Evolutionary conservation across 2,113 vertebrate genomes (phyloP).

Genomic region (Notiomystis cincta): DNA sequence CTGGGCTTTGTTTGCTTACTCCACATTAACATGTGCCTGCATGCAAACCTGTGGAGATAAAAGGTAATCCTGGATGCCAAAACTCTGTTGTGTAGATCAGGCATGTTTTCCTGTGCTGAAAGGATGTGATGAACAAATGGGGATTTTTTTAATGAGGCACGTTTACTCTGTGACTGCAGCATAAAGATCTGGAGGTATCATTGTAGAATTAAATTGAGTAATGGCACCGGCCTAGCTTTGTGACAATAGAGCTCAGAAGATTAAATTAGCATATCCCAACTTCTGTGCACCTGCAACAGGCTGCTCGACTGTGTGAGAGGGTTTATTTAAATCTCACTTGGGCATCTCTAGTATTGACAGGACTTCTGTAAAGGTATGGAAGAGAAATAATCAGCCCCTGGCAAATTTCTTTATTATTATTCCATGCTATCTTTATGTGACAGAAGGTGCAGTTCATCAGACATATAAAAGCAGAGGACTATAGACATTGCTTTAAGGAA

Average conservation of each 20-base stretch:
- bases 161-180: neutral
- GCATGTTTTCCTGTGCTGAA: neutral
- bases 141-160: neutral
- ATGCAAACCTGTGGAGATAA: slow-evolving; percentile 49
- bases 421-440: neutral
- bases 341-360: neutral
- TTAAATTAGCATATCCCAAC: neutral
- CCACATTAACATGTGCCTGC: slow-evolving; percentile 30
- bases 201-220: neutral
- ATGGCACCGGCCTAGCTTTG: neutral
- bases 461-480: neutral
- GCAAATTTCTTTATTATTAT: neutral
- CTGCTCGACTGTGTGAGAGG: neutral
- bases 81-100: neutral
- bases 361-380: neutral
- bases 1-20: slow-evolving; percentile 46
- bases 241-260: neutral
- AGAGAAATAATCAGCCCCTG: neutral
- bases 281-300: neutral
- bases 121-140: neutral
- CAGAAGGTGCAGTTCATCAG: neutral
- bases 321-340: neutral
- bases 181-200: neutral
- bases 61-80: neutral
- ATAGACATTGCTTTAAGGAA: neutral